Evolutionary conservation across 2,797 vertebrate genomes (phyloP), one percentile per base, ranked within the genome.

Genomic region (Sebastes paucispinis): DNA sequence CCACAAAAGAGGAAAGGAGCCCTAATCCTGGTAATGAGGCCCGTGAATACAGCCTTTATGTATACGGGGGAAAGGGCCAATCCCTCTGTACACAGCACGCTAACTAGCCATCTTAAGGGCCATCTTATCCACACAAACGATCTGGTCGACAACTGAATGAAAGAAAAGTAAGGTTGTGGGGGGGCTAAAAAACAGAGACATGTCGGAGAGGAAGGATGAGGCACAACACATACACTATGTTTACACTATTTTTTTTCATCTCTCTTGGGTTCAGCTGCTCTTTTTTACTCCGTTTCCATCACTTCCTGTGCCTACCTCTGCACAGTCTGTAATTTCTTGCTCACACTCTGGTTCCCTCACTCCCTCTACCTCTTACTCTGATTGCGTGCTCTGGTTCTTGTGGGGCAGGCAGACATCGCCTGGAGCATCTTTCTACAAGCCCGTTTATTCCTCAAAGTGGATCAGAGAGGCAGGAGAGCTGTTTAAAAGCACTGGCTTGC

Each of bases 1-100:
- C 83, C 86, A 94, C 89, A 92, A 94, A 93, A 87, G 79, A 85
- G 88, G 82, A 90, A 90, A 92, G 84, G 72, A 93, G 91, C 86
- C 92, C 89, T 96, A 96, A 96, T 94, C 95, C 96, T 93, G 93
- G 94, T 96, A 96, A 96, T 96, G 96, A 96, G 95, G 92, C 87
- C 82, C 68, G 92, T 95, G 95, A 96, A 96, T 95, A 88, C 91
- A 86, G 92, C 87, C 93, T 95, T 96, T 96, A 95, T 96, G 95
- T 94, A 93, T 89, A 94, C 16, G 82, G 93, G 93, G 92, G 92
- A 95, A 94, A 95, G 90, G 94, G 94, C 92, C 93, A 94, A 96
- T 94, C 95, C 94, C 93, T 95, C 95, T 94, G 95, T 94, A 96
- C 94, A 94, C 92, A 92, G 90, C 90, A 86, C 69, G 79, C 89